Base-by-base conservation (phyloP, 1,140 invertebrate genomes). In the Tetranychus cinnabarinus region DNA sequence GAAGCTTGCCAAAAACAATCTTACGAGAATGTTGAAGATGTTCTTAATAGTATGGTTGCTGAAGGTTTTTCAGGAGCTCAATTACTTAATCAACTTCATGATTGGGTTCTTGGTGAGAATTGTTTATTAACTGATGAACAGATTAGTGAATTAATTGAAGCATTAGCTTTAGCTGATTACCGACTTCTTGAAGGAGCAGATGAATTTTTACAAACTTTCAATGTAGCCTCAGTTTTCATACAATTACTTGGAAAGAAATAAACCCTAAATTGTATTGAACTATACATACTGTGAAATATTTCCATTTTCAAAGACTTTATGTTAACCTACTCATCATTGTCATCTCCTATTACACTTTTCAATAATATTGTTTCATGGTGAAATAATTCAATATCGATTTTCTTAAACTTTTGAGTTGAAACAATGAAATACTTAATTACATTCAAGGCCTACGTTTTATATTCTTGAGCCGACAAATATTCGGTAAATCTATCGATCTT, bases 171-270 rank as follows among this genome's bases (percentile, higher is more conserved):
- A 74, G 82, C 78, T 65, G 84, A 86, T 68, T 85, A 83, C 69
- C 79, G 85, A 62, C 73, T 97, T 48, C 77, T 90, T 65, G 87
- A 95, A 70, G 91, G 92, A 35, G 86, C 86, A 8, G 88, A 88
- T 67, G 92, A 97, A 76, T 88, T 85, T 68, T 77, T 97, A 68
- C 89, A 96, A 72, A 74, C 97, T 10, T 84, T 96, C 68, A 84
- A 88, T 74, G 73, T 97, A 2, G 82, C 83, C 54, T 86, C 84
- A 37, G 55, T 36, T 34, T 36, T 56, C 12, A 37, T 56, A 10
- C 55, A 56, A 56, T 7, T 33, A n/a, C 50, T 52, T 52, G 13
- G 1, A 12, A 52, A 23, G n/a, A n/a, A 52, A 52, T 52, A 52
- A 52, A 52, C 23, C 23, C 23, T 23, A 23, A 23, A 23, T 23